A percentile compares a stretch with the other conserved stretches of the same genome.
These are phyloP conservation scores for Hylaeus anthracinus DNA, from an alignment of 1,140 invertebrate species.

Conservation along the genomic window DNA sequence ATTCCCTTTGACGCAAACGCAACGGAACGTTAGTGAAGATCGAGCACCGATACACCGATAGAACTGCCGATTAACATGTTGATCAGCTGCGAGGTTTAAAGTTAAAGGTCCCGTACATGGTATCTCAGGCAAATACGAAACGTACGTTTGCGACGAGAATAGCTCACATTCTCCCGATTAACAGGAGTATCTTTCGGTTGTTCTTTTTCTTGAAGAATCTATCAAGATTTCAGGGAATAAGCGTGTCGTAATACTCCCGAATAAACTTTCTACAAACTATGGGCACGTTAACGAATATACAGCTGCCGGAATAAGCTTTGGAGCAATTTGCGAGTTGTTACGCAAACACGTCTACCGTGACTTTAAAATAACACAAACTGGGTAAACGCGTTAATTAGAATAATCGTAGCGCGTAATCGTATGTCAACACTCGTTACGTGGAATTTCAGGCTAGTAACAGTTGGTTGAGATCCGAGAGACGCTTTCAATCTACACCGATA, in stretches of 20 bases:
- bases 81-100: too few species aligned
- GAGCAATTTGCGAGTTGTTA: not conserved
- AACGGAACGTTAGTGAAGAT: not conserved
- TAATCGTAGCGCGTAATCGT: constrained; percentile 10
- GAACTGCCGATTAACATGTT: not conserved
- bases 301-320: not conserved
- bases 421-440: constrained; percentile 15
- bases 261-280: not conserved
- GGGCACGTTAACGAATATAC: not conserved
- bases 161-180: too few species aligned
- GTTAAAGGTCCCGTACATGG: too few species aligned
- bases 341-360: not conserved
- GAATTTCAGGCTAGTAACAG: not conserved
- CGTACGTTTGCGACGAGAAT: too few species aligned
- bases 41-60: not conserved
- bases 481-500: too few species aligned
- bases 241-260: too few species aligned
- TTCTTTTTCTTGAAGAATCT: too few species aligned
- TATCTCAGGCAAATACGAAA: too few species aligned
- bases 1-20: constrained; percentile 9
- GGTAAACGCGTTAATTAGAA: constrained; percentile 8
- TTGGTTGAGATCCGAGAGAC: too few species aligned
- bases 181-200: too few species aligned
- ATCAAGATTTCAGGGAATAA: too few species aligned
- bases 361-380: not conserved